phyloP scores from a whole-genome alignment of 2,888 invertebrate species.

The Gortyna flavago region DNA sequence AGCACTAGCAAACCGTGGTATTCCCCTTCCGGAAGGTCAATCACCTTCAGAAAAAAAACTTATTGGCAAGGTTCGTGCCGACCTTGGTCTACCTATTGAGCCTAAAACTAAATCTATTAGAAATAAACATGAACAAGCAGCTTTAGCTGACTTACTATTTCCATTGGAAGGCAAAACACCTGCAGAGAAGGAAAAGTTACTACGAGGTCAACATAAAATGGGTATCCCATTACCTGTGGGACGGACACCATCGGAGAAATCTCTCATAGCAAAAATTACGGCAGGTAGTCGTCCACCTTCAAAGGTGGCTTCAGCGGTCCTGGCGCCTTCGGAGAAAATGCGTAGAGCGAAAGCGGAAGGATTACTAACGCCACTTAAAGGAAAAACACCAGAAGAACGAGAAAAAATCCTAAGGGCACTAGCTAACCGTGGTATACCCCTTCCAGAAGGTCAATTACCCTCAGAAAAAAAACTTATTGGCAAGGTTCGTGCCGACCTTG shows the following conservation, averaged over 20 bases:
- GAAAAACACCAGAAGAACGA: conserved; percentile 65
- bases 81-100: conserved; percentile 23
- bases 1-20: conserved; percentile 54
- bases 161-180: conserved; percentile 24
- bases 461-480: conserved; percentile 67
- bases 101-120: conserved; percentile 20
- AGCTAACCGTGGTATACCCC: conserved; percentile 56
- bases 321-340: conserved; percentile 49
- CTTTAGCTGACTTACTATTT: background rate
- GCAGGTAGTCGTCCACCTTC: conserved; percentile 53
- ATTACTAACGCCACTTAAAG: conserved; percentile 44
- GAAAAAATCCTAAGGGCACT: conserved; percentile 65
- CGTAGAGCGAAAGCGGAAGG: conserved; percentile 53
- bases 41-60: conserved; percentile 36
- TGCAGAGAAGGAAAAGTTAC: conserved; percentile 65
- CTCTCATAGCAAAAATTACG: conserved; percentile 61
- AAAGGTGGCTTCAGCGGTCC: rapidly evolving
- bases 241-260: conserved; percentile 61
- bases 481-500: conserved; percentile 69
- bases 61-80: conserved; percentile 6
- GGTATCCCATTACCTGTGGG: conserved; percentile 36
- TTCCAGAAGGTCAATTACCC: conserved; percentile 66
- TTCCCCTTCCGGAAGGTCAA: conserved; percentile 60
- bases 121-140: background rate
- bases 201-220: conserved; percentile 55